phyloP scores from a whole-genome alignment of 2,888 invertebrate genomes.

The Agrochola circellaris region DNA sequence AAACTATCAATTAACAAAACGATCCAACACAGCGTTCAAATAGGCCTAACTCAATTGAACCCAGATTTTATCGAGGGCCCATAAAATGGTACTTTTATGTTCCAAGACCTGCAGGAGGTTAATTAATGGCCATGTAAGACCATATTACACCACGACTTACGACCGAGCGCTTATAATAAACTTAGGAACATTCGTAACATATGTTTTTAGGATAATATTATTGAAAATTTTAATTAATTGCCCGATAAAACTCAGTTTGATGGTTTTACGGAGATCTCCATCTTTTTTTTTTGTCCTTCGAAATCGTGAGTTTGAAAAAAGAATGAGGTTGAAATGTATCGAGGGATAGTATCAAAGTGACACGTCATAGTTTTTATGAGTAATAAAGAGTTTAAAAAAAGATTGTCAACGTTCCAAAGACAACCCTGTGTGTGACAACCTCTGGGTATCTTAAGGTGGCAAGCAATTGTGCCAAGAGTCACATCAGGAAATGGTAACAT shows the following conservation, averaged over 20 bases:
- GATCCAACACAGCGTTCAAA: slow-evolving; percentile 57
- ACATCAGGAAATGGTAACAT: too few relatives aligned
- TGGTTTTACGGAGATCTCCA: slow-evolving; percentile 65
- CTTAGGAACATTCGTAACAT: slow-evolving; percentile 80
- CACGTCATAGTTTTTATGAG: slow-evolving; percentile 54
- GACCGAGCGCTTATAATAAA: slow-evolving; percentile 78
- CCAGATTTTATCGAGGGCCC: slow-evolving; percentile 78
- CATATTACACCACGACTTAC: slow-evolving; percentile 84
- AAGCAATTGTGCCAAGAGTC: too few relatives aligned
- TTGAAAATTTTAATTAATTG: slow-evolving; percentile 82
- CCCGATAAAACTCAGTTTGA: slow-evolving; percentile 73
- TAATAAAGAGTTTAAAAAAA: slow-evolving; percentile 25
- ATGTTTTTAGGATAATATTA: slow-evolving; percentile 84
- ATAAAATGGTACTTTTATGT: slow-evolving; percentile 83
- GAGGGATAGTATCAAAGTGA: slow-evolving; percentile 39
- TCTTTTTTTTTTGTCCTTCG: slow-evolving; percentile 49
- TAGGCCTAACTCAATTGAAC: slow-evolving; percentile 72
- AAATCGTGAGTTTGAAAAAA: slow-evolving; percentile 31
- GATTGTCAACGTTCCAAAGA: slow-evolving; percentile 15
- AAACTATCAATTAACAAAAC: slow-evolving; percentile 64
- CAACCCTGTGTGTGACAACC: slow-evolving; percentile 19
- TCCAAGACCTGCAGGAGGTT: slow-evolving; percentile 77
- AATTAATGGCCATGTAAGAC: slow-evolving; percentile 85
- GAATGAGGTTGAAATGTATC: slow-evolving; percentile 44
- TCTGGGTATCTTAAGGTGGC: too few relatives aligned